phyloP scores from a whole-genome alignment of 1,140 invertebrate species.

The Pseudomyrmex flavicornis region DNA sequence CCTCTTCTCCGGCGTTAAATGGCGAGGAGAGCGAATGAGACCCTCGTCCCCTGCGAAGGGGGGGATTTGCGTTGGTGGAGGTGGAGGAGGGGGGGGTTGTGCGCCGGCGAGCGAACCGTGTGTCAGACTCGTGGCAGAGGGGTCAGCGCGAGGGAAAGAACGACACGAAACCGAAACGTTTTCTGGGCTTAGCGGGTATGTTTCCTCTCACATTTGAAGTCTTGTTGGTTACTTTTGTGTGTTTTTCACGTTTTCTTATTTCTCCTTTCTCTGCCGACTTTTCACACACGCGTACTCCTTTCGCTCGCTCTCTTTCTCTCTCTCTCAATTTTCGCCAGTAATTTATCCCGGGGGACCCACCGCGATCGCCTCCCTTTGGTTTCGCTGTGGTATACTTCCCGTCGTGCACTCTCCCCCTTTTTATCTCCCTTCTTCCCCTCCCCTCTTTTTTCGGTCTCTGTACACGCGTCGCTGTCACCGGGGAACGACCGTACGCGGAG shows the following conservation, averaged over 20 bases:
- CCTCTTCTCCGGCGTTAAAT: neutral
- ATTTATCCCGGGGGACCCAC: neutral
- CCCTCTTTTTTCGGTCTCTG: neutral
- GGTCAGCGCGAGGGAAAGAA: slow-evolving; percentile 82
- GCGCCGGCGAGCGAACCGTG: slow-evolving; percentile 80
- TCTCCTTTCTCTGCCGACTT: neutral
- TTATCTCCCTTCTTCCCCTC: slow-evolving; percentile 3
- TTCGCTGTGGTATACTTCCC: slow-evolving; percentile 38
- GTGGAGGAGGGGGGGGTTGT: slow-evolving; percentile 58
- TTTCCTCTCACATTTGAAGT: slow-evolving; percentile 66
- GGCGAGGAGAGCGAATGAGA: slow-evolving; percentile 28
- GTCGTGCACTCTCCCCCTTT: slow-evolving; percentile 50
- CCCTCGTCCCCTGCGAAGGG: slow-evolving; percentile 1
- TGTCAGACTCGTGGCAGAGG: slow-evolving; percentile 83
- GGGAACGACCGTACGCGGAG: slow-evolving; percentile 24
- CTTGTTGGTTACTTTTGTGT: slow-evolving; percentile 29
- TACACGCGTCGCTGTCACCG: slow-evolving; percentile 41
- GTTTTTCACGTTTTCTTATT: slow-evolving; percentile 38
- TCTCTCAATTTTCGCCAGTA: neutral
- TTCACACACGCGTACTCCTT: neutral
- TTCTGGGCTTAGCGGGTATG: slow-evolving; percentile 82
- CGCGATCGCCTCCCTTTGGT: slow-evolving; percentile 13
- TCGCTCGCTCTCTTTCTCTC: neutral
- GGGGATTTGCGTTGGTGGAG: slow-evolving; percentile 5
- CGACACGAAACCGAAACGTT: slow-evolving; percentile 77